phyloP scores from a whole-genome alignment of 1,140 invertebrate species.

The Tribolium madens region DNA sequence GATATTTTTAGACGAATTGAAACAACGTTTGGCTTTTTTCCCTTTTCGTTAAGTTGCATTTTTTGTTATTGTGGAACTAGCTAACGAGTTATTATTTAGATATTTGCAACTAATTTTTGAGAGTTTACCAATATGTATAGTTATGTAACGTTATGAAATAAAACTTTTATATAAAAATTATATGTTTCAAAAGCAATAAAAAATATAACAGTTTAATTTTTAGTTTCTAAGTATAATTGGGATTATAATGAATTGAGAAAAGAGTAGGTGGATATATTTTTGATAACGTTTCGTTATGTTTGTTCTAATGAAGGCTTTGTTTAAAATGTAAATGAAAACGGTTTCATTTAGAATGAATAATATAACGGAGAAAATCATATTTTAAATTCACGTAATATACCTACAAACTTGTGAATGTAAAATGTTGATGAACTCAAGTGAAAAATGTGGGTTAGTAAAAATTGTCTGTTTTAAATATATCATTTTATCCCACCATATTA shows the following conservation, averaged over 20 bases:
- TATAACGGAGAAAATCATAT: background rate
- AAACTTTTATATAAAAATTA: too few species aligned
- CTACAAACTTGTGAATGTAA: background rate
- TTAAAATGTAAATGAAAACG: constrained; percentile 30
- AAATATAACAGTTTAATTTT: background rate
- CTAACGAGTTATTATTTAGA: too few species aligned
- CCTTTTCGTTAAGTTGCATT: too few species aligned
- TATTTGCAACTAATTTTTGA: too few species aligned
- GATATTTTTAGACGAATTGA: constrained; percentile 10
- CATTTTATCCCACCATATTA: too few species aligned
- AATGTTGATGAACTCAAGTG: background rate
- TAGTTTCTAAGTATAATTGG: background rate
- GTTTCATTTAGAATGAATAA: background rate
- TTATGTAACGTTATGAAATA: background rate
- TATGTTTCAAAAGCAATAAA: background rate
- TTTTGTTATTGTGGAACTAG: too few species aligned
- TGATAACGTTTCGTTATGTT: background rate
- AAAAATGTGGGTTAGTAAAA: background rate
- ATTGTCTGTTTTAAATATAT: too few species aligned
- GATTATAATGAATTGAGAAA: background rate
- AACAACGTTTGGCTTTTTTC: too few species aligned
- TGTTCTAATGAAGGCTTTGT: constrained; percentile 21
- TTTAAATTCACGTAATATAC: constrained; percentile 6
- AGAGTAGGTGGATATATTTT: background rate
- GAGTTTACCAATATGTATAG: background rate